Conservation (phyloP, 2,113 vertebrate genomes). For the Spea multiplicata region DNA sequence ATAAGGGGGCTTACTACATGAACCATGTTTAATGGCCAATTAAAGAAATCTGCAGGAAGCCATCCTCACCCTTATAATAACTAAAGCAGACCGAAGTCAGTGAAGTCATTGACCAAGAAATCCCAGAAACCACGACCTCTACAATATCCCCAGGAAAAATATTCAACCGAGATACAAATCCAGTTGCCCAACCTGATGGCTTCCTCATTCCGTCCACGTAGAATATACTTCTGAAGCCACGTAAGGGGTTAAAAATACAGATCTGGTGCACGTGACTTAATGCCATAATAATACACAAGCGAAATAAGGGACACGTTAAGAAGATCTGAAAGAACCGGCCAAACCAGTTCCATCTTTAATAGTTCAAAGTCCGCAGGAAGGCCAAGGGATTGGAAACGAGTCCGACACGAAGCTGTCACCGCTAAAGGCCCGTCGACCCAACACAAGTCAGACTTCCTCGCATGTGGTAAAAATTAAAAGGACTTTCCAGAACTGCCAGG, state of each 20-base stretch:
- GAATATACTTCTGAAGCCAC: background rate
- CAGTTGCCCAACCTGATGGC: too few species aligned
- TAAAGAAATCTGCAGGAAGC: too few species aligned
- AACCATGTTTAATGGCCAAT: too few species aligned
- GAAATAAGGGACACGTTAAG: background rate
- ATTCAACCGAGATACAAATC: too few species aligned
- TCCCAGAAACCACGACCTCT: too few species aligned
- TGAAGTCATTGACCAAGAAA: too few species aligned
- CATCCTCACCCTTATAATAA: too few species aligned
- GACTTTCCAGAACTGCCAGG: background rate
- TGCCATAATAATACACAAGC: constrained; percentile 25
- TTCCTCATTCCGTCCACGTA: too few species aligned
- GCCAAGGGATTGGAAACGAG: background rate
- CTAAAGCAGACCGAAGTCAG: too few species aligned
- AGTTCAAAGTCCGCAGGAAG: constrained; percentile 15
- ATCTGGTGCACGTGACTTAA: background rate
- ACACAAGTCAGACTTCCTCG: background rate
- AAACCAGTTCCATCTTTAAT: background rate
- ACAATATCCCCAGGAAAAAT: too few species aligned
- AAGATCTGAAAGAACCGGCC: constrained; percentile 10
- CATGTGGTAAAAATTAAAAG: background rate
- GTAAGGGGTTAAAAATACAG: background rate
- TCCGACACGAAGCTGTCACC: background rate
- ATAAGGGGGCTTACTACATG: too few species aligned
- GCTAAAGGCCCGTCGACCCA: background rate